These are phyloP conservation scores for Aphidius ervi DNA, from an alignment of 1,140 invertebrate species.

Conservation along the genomic window DNA sequence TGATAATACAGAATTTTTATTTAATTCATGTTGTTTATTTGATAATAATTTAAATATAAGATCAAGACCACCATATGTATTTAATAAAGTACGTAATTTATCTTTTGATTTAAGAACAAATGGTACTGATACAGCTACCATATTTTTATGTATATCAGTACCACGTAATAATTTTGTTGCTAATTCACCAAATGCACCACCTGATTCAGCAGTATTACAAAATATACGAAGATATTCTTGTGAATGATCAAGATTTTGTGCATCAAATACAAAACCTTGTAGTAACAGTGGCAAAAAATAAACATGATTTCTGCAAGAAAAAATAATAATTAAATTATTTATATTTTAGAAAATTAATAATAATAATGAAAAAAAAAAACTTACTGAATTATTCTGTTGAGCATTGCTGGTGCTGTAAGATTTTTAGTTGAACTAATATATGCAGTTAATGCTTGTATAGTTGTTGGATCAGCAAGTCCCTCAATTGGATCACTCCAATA, in stretches of 20 bases:
- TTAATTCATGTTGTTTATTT: conserved; percentile 31
- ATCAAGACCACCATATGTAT: conserved; percentile 36
- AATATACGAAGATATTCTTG: conserved; percentile 35
- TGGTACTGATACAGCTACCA: conserved; percentile 46
- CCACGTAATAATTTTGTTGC: conserved; percentile 37
- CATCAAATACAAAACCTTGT: conserved; percentile 46
- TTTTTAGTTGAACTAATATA: conserved; percentile 43
- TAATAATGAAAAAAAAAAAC: conserved; percentile 7
- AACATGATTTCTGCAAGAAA: conserved; percentile 33
- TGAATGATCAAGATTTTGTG: conserved; percentile 34
- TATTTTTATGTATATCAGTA: conserved; percentile 34
- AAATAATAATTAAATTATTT: conserved; percentile 16
- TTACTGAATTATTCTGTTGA: conserved; percentile 40
- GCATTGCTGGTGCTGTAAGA: conserved; percentile 33
- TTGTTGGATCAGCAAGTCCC: conserved; percentile 37
- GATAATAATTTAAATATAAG: conserved; percentile 40
- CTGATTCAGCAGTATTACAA: conserved; percentile 35
- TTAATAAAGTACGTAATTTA: conserved; percentile 33
- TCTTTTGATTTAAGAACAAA: conserved; percentile 40
- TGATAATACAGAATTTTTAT: conserved; percentile 41
- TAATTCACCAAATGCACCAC: conserved; percentile 41
- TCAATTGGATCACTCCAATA: conserved; percentile 36
- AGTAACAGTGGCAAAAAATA: conserved; percentile 44
- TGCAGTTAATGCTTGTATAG: conserved; percentile 37
- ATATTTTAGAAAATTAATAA: conserved; percentile 3